Evolutionary conservation across 2,888 invertebrate species (phyloP).

Genomic region (Sesamia inferens): DNA sequence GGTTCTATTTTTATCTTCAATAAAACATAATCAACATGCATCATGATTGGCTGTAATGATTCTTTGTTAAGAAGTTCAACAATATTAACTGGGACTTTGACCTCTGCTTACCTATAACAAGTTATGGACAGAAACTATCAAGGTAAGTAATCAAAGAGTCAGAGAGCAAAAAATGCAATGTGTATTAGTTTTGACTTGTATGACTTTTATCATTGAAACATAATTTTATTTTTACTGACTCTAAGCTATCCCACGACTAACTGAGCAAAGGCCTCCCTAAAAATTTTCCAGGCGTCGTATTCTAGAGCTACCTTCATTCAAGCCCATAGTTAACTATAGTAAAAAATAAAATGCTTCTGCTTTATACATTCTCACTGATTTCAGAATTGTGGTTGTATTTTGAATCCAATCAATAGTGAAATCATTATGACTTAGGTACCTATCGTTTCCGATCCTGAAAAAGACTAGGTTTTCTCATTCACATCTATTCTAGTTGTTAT

Average conservation of each 20-base stretch:
- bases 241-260: too few relatives aligned
- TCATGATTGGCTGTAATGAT: conserved; percentile 33
- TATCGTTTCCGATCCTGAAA: neutral
- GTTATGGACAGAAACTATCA: conserved; percentile 3
- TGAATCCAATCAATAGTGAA: neutral
- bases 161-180: neutral
- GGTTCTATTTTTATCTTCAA: conserved; percentile 31
- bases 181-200: neutral
- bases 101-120: conserved; percentile 15
- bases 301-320: too few relatives aligned
- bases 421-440: neutral
- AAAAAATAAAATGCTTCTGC: neutral
- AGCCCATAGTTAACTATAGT: neutral
- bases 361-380: neutral
- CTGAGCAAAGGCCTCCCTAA: too few relatives aligned
- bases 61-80: conserved; percentile 37
- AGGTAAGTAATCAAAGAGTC: neutral
- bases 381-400: neutral
- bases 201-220: neutral
- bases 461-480: neutral
- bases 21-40: conserved; percentile 24
- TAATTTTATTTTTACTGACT: too few relatives aligned
- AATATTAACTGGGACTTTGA: conserved; percentile 28
- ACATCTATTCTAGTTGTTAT: neutral
- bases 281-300: too few relatives aligned